These are phyloP conservation scores for Dendrophyllia cribrosa DNA, from an alignment of 64 coral and sea anemone genomes.

Conservation along the genomic window DNA sequence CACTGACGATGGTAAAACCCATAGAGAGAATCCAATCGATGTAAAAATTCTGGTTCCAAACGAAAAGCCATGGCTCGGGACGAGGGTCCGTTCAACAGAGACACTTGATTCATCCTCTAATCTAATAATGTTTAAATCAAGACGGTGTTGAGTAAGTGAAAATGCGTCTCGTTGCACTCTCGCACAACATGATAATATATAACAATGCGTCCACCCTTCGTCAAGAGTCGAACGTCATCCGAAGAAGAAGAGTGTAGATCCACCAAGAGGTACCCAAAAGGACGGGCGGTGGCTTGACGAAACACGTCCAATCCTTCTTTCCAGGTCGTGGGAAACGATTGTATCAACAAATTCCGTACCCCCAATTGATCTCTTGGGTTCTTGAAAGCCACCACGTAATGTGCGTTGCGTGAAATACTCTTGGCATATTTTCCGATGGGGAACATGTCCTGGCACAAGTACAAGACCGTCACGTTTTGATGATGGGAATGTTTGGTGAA, in stretches of 20 bases:
- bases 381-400: constrained; percentile 63
- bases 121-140: too few species aligned
- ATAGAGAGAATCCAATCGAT: constrained; percentile 23
- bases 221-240: too few species aligned
- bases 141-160: too few species aligned
- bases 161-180: too few species aligned
- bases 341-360: not conserved
- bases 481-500: constrained; percentile 45
- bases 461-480: too few species aligned
- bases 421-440: constrained; percentile 25
- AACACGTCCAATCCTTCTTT: not conserved
- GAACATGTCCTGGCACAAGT: constrained; percentile 54
- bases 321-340: not conserved
- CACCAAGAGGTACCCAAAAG: not conserved
- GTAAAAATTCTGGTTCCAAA: too few species aligned
- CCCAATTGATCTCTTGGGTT: constrained; percentile 42
- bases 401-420: not conserved
- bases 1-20: constrained; percentile 53
- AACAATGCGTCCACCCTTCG: too few species aligned
- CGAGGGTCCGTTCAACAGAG: too few species aligned
- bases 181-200: too few species aligned
- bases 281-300: not conserved
- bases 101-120: too few species aligned
- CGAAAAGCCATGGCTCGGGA: too few species aligned
- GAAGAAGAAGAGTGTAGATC: not conserved